Evolutionary conservation across 2,113 vertebrate species (phyloP).

Genomic region (Cebus imitator): DNA sequence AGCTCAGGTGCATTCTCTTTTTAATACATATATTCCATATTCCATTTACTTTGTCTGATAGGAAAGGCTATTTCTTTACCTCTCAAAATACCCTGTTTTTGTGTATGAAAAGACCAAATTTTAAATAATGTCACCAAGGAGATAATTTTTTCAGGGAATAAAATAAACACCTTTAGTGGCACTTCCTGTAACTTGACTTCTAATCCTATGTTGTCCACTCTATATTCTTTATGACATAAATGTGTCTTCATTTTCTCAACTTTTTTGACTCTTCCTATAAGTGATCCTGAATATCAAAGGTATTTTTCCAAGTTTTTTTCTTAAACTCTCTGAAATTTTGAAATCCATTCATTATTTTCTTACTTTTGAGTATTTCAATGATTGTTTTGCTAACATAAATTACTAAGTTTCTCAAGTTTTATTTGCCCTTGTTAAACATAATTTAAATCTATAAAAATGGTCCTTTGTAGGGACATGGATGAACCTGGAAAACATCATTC

Average conservation of each 20-base stretch:
- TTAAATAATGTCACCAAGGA: neutral
- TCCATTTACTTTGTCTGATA: neutral
- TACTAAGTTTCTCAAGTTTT: neutral
- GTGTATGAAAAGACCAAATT: neutral
- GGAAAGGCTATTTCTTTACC: neutral
- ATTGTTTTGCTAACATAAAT: slow-evolving; percentile 20
- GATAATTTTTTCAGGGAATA: neutral
- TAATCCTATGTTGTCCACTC: neutral
- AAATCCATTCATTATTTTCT: slow-evolving; percentile 6
- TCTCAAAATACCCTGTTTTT: neutral
- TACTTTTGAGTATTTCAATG: neutral
- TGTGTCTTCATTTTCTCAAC: neutral
- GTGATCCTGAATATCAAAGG: neutral
- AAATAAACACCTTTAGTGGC: neutral
- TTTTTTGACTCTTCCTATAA: neutral
- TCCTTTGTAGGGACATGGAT: too few relatives aligned
- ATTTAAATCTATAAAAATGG: neutral
- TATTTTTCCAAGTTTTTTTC: neutral
- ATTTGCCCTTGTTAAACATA: slow-evolving; percentile 21
- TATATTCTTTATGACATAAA: neutral
- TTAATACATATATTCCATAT: neutral
- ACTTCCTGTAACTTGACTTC: neutral
- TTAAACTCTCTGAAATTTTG: neutral
- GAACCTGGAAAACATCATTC: too few relatives aligned
- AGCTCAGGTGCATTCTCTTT: neutral